Evolutionary conservation across 2,113 vertebrate species (phyloP), one percentile per base, ranked within the genome.

Genomic region (Narcine bancroftii): DNA sequence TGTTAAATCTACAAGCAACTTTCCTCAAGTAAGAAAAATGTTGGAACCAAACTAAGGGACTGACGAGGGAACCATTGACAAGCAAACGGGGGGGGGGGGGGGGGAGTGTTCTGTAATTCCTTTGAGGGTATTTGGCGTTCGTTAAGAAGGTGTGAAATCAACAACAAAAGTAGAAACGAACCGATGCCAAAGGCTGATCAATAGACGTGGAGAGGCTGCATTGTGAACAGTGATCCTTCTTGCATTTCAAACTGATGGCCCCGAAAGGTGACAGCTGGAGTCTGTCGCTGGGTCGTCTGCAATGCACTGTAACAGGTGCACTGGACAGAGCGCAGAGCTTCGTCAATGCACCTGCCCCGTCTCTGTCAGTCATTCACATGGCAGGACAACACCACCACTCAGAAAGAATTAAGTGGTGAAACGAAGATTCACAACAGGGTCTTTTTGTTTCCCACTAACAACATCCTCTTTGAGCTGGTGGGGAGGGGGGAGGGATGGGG

Each of bases 71-170:
- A 65, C 26, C 26, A 89, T 69, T 91, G 42, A 91, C 36, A 36
- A n/a, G 47, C n/a, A 56, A 26, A 66, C 42, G 13, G 10, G 17
- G 26, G 65, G 13, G 63, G 13, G 10, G 17, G 26, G 65, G 13
- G 10, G 71, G 17, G 71, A 45, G 39, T 91, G 42, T 45, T 91
- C 26, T 69, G 42, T 65, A 92, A 92, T 93, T 94, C 95, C 94
- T 94, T 93, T 94, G 95, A 94, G 93, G 63, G 93, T 95, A 89
- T 94, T 94, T 93, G 94, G 93, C 94, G 94, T 50, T 87, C 83
- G 92, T 94, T 94, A 93, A 95, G 95, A 94, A 94, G 94, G 96
- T 96, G 96, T 96, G 96, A 96, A 96, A 96, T 96, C 95, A 93
- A 95, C 95, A 95, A 95, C 95, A 95, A 95, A n/a, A 91, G 95